A percentile compares a stretch with the other conserved stretches of the same genome.
phyloP scores from a whole-genome alignment of 1,140 invertebrate species.

The Drosophila subobscura region DNA sequence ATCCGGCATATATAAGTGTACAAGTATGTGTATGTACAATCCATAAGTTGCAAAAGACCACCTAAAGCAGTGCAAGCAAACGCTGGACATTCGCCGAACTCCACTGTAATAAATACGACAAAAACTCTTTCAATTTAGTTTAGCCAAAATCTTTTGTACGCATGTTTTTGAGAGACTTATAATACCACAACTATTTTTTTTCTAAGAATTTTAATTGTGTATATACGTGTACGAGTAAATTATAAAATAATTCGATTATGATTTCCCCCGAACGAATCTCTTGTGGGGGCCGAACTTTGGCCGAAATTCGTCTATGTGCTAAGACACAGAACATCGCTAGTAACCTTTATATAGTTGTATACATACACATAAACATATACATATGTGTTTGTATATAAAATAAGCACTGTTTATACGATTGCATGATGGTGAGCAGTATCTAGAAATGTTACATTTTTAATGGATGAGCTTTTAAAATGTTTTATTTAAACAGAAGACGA shows the following conservation, averaged over 20 bases:
- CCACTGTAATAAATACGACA: not conserved
- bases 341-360: conserved; percentile 21
- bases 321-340: not conserved
- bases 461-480: conserved; percentile 42
- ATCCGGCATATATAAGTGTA: conserved; percentile 5
- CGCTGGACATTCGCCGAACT: conserved; percentile 8
- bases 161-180: conserved; percentile 17
- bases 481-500: conserved; percentile 20
- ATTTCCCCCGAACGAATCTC: conserved; percentile 32
- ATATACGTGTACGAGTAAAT: conserved; percentile 15
- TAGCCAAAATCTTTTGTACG: conserved; percentile 23
- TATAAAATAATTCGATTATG: conserved; percentile 11
- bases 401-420: conserved; percentile 52
- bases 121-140: conserved; percentile 27
- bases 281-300: not conserved
- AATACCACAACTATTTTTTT: not conserved
- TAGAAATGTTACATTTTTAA: conserved; percentile 37
- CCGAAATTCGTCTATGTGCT: conserved; percentile 4
- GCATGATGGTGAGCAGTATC: conserved; percentile 16
- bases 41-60: conserved; percentile 16
- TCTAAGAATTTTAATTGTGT: conserved; percentile 34
- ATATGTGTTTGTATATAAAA: not conserved
- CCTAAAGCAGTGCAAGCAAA: conserved; percentile 24
- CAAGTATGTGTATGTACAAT: not conserved
- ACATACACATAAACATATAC: conserved; percentile 1